Percentiles rank a stretch among this genome's conserved stretches.
Conservation (phyloP, 23 tunicate species). For the Clavelina lepadiformis region DNA sequence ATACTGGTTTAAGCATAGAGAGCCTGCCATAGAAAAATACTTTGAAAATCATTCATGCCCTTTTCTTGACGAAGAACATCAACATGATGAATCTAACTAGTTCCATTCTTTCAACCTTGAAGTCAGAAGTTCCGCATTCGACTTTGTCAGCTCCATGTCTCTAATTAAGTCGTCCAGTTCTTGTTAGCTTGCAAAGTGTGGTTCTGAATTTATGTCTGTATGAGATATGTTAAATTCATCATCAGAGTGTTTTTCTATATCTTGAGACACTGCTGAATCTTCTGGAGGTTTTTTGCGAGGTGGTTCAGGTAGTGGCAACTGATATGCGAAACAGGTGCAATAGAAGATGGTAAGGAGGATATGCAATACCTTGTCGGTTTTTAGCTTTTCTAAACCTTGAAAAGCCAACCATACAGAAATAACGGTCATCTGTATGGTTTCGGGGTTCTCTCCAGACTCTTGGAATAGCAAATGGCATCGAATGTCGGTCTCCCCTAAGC, state of each 20-base stretch:
- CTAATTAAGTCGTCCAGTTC: no score
- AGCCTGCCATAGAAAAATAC: neutral
- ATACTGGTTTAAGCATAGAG: neutral
- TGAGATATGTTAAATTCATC: slow-evolving; percentile 14
- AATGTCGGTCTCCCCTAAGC: slow-evolving; percentile 16
- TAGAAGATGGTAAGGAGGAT: neutral
- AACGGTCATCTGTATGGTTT: slow-evolving; percentile 4
- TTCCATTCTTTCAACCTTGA: slow-evolving; percentile 11
- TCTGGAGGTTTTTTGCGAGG: slow-evolving; percentile 4
- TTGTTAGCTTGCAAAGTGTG: slow-evolving; percentile 10
- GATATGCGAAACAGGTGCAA: slow-evolving; percentile 13
- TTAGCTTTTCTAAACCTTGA: no score
- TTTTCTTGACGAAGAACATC: slow-evolving; percentile 5
- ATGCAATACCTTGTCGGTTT: no score
- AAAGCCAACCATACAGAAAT: slow-evolving; percentile 10
- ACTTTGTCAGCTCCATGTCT: slow-evolving; percentile 11
- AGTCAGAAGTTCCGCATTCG: slow-evolving; percentile 15
- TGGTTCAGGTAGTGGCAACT: slow-evolving; percentile 4
- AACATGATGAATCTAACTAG: slow-evolving; percentile 6
- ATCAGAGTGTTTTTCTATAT: slow-evolving; percentile 10
- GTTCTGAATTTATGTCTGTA: slow-evolving; percentile 4
- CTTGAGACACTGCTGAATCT: slow-evolving; percentile 4
- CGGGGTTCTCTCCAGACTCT: slow-evolving; percentile 11
- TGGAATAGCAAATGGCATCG: slow-evolving; percentile 14
- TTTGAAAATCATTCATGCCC: slow-evolving; percentile 11